phyloP scores from a whole-genome alignment of 1,140 invertebrate species.

The Cheumatopsyche charites region DNA sequence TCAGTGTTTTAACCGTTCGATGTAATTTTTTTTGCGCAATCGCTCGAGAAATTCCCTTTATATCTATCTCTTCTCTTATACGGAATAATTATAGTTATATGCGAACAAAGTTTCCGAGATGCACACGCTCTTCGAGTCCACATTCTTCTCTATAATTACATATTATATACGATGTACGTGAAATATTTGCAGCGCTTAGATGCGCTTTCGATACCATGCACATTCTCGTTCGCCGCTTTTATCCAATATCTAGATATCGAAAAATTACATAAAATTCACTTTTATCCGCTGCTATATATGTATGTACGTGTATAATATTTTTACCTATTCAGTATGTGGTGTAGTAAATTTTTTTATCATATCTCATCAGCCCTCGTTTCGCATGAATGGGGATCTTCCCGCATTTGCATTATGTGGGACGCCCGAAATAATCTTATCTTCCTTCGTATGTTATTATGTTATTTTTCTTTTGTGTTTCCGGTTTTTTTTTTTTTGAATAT shows the following conservation, averaged over 20 bases:
- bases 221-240: not conserved
- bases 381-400: not conserved
- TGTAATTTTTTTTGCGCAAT: constrained; percentile 9
- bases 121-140: not conserved
- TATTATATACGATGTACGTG: not conserved
- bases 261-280: no score
- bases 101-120: not conserved
- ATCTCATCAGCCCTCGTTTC: not conserved
- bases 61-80: constrained; percentile 1
- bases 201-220: constrained; percentile 7
- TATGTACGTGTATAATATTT: no score
- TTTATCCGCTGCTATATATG: no score
- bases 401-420: constrained; percentile 7
- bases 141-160: constrained; percentile 19
- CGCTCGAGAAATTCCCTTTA: constrained; percentile 8
- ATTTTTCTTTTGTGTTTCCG: no score
- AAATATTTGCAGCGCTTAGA: not conserved
- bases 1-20: constrained; percentile 3
- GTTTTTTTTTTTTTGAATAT: not conserved
- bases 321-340: no score
- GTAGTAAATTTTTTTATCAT: not conserved
- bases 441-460: not conserved
- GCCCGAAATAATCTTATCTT: constrained; percentile 17
- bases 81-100: constrained; percentile 6
- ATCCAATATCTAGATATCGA: not conserved